These are phyloP conservation scores for Apis cerana DNA, from an alignment of 1,140 invertebrate species.

Conservation along the genomic window DNA sequence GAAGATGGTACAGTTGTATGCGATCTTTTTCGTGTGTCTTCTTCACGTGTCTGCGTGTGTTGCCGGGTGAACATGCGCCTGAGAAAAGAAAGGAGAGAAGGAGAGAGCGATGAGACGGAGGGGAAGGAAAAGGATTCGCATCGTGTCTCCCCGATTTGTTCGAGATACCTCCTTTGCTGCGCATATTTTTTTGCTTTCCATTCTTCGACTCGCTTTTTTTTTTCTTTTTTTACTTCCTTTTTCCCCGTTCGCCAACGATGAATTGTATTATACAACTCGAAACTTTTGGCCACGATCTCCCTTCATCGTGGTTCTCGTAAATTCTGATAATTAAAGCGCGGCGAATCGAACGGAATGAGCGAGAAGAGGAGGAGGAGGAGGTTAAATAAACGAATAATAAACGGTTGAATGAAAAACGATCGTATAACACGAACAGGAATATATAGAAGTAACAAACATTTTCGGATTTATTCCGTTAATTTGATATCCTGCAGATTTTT, in stretches of 20 bases:
- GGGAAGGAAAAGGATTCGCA: neutral
- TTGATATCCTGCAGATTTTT: neutral
- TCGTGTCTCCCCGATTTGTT: neutral
- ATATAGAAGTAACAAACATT: conserved; percentile 4
- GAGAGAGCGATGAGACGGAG: neutral
- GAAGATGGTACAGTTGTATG: conserved; percentile 31
- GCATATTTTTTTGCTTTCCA: neutral
- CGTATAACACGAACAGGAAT: neutral
- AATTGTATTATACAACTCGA: conserved; percentile 60
- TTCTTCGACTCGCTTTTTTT: conserved; percentile 25
- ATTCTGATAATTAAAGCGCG: conserved; percentile 55
- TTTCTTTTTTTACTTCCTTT: too few relatives aligned
- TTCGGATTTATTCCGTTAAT: neutral
- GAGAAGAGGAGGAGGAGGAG: neutral
- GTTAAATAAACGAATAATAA: neutral
- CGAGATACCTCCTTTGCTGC: neutral
- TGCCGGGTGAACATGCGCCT: neutral
- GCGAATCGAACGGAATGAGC: neutral
- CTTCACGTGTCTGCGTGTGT: neutral
- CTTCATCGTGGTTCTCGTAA: conserved; percentile 42
- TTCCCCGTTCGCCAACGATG: conserved; percentile 50
- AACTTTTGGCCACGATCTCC: conserved; percentile 23
- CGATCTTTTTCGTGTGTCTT: neutral
- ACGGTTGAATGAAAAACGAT: too few relatives aligned
- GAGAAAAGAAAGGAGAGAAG: neutral